Base-by-base conservation (phyloP, 2,888 invertebrate genomes). In the Pemphredon lugubris region DNA sequence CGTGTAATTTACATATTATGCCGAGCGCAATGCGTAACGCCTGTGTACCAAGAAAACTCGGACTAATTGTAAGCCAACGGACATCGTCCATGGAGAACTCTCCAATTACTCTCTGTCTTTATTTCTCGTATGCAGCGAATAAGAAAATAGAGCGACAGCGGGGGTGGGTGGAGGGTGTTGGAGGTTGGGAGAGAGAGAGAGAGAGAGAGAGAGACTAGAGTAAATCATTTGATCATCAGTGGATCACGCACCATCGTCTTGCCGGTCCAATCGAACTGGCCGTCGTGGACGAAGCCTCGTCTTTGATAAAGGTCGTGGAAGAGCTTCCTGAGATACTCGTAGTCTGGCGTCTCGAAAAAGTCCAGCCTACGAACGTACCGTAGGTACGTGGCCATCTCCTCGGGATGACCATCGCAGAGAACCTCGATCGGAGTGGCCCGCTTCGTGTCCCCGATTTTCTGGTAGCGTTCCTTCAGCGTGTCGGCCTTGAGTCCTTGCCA, bases 401-500 rank as follows among this genome's bases (percentile, higher is more conserved):
- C 99, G 87, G 96, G 94, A 92, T 96, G 95, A 72, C 95, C 95
- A 86, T 96, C 95, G 91, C 96, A 96, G 77, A 96, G 92, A 87
- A 94, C 93, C 92, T 99, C 99, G 88, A 99, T 98, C 65, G 98
- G 97, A 83, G 99, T 99, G 86, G 98, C 97, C 88, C 99, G 94
- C 92, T 99, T 99, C 82, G 99, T 99, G 91, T 99, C 99, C 87
- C 99, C 99, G 90, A 99, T 99, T 93, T 99, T 99, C 93, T 99
- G 99, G 93, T 99, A 99, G 90, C 99, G 93, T 92, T 99, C 98
- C 92, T 99, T 99, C 89, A 99, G 93, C 88, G 98, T 99, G 91
- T 99, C 99, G 86, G 99, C 99, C 93, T 99, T 99, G 89, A 99
- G 94, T 87, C 99, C 99, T 93, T 99, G 99, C 99, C 99, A 99